phyloP scores from a whole-genome alignment of 2,888 invertebrate genomes.

The Invenusta paracnida region DNA sequence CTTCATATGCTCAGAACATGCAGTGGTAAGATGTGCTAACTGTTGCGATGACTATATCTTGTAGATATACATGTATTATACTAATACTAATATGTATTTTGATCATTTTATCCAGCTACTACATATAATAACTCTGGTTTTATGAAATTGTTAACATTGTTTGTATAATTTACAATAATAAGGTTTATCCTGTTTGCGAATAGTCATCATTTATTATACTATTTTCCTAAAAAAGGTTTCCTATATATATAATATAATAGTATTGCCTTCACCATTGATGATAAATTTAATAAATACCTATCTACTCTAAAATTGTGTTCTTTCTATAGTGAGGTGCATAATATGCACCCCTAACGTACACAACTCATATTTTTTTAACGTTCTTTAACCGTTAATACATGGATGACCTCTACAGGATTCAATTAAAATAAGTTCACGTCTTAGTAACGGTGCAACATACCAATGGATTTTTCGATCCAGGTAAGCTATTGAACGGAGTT shows the following conservation, averaged over 20 bases:
- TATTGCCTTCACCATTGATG: slow-evolving; percentile 25
- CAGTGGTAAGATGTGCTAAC: not conserved
- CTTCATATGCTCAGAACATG: not conserved
- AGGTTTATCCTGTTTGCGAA: slow-evolving; percentile 13
- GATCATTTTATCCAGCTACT: slow-evolving; percentile 20
- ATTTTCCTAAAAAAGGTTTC: not conserved
- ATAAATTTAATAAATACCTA: slow-evolving; percentile 23
- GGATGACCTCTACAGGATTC: no score
- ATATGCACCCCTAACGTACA: slow-evolving; percentile 20
- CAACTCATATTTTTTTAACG: slow-evolving; percentile 26
- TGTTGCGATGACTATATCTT: not conserved
- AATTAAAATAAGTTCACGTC: no score
- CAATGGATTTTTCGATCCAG: no score
- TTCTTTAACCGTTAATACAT: slow-evolving; percentile 20
- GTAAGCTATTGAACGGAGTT: no score
- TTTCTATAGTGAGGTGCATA: slow-evolving; percentile 26
- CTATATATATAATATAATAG: slow-evolving; percentile 5
- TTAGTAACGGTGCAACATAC: no score
- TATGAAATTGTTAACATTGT: slow-evolving; percentile 21
- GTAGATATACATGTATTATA: slow-evolving; percentile 10
- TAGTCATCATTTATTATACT: slow-evolving; percentile 8
- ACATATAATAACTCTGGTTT: slow-evolving; percentile 4
- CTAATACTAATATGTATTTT: slow-evolving; percentile 13
- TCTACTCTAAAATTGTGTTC: slow-evolving; percentile 29
- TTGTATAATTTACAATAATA: slow-evolving; percentile 29